phyloP scores from a whole-genome alignment of 1,140 invertebrate genomes.

The Trialeurodes vaporariorum region DNA sequence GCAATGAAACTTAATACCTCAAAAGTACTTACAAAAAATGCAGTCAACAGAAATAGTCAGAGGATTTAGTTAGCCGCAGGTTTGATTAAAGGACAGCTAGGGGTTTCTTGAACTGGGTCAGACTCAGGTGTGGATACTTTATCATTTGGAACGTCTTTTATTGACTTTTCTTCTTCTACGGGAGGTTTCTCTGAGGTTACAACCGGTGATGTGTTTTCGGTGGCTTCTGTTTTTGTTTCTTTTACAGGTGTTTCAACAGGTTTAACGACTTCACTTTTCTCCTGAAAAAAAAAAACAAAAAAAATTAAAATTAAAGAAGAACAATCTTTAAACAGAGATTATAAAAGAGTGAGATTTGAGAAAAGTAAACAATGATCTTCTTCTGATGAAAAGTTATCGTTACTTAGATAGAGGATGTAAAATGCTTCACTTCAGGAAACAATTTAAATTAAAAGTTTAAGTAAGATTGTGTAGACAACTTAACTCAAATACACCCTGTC shows the following conservation, averaged over 20 bases:
- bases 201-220: not conserved
- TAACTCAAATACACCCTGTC: too few relatives aligned
- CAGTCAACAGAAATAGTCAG: not conserved
- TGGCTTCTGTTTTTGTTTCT: not conserved
- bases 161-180: not conserved
- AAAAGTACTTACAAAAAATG: constrained; percentile 1
- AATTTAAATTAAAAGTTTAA: too few relatives aligned
- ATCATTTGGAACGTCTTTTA: not conserved
- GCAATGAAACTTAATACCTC: too few relatives aligned
- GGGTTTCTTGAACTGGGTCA: not conserved
- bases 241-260: not conserved
- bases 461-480: too few relatives aligned
- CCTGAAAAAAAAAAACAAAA: too few relatives aligned
- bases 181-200: not conserved
- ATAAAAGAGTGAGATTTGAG: too few relatives aligned
- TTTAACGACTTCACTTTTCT: not conserved
- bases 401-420: too few relatives aligned
- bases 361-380: too few relatives aligned
- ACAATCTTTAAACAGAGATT: too few relatives aligned
- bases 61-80: not conserved
- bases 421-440: too few relatives aligned
- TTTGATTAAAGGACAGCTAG: not conserved
- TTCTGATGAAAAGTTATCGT: too few relatives aligned
- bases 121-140: not conserved
- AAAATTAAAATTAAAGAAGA: too few relatives aligned